Conservation (phyloP, 2,113 vertebrate species). For the Seriola quinqueradiata region DNA sequence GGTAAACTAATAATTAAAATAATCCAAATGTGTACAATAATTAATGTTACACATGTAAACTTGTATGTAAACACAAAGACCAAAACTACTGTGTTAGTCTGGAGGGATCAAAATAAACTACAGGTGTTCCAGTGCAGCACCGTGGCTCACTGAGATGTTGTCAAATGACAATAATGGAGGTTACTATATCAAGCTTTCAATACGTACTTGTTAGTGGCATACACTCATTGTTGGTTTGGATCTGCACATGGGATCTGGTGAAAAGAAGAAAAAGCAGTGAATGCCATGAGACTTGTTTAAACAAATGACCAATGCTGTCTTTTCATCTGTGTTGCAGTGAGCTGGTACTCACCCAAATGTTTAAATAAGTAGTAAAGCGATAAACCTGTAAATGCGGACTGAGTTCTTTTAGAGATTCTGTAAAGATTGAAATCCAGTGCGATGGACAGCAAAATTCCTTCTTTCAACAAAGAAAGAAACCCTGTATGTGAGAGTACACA, state of each 20-base stretch:
- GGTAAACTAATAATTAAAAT: too few species aligned
- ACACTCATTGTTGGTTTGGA: not conserved
- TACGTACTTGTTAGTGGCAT: too few species aligned
- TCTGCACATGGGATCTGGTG: not conserved
- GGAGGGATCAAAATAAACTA: too few species aligned
- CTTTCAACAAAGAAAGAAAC: not conserved
- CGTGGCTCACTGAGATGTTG: too few species aligned
- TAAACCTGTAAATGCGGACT: not conserved
- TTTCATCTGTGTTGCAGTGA: too few species aligned
- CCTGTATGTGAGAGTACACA: not conserved
- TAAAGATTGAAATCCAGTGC: not conserved
- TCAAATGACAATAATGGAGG: too few species aligned
- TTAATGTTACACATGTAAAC: too few species aligned
- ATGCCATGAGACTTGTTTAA: not conserved
- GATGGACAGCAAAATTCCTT: not conserved
- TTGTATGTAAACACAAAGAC: too few species aligned
- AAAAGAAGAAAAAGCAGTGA: not conserved
- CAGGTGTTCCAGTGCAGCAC: too few species aligned
- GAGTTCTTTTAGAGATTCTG: not conserved
- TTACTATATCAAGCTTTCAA: too few species aligned
- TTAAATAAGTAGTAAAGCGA: not conserved
- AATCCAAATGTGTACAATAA: too few species aligned
- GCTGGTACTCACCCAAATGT: not conserved
- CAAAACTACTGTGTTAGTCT: too few species aligned
- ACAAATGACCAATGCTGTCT: not conserved